phyloP scores from a whole-genome alignment of 2,888 invertebrate genomes.

The Gymnoscelis rufifasciata region DNA sequence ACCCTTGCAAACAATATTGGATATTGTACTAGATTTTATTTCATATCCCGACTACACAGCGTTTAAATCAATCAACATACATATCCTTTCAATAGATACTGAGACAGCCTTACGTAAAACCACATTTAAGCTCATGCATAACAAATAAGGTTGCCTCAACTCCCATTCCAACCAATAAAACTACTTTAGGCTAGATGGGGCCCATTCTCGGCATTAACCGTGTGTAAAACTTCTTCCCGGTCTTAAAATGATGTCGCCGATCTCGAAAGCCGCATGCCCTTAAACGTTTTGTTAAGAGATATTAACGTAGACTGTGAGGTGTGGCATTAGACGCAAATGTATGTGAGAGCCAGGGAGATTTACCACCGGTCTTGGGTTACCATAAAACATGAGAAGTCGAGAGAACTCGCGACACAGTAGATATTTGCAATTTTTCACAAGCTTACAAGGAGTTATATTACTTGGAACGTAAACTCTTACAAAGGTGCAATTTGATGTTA shows the following conservation, averaged over 20 bases:
- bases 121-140: no score
- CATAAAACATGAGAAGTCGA: conserved; percentile 17
- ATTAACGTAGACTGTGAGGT: conserved; percentile 46
- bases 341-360: conserved; percentile 23
- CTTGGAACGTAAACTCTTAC: not conserved
- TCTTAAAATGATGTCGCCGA: conserved; percentile 32
- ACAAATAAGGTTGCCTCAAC: no score
- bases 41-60: no score
- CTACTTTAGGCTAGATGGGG: not conserved
- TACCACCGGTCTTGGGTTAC: conserved; percentile 24
- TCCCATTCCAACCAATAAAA: not conserved
- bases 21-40: no score
- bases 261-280: conserved; percentile 47
- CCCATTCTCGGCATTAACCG: not conserved
- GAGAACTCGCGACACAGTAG: conserved; percentile 12
- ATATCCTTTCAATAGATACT: no score
- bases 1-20: no score
- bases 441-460: no score
- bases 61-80: no score
- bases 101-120: no score
- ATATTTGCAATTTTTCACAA: conserved; percentile 2
- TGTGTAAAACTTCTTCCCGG: not conserved
- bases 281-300: conserved; percentile 46
- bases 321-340: conserved; percentile 26
- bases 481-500: conserved; percentile 8